phyloP scores from a whole-genome alignment of 2,113 vertebrate genomes.

The Fregata magnificens region DNA sequence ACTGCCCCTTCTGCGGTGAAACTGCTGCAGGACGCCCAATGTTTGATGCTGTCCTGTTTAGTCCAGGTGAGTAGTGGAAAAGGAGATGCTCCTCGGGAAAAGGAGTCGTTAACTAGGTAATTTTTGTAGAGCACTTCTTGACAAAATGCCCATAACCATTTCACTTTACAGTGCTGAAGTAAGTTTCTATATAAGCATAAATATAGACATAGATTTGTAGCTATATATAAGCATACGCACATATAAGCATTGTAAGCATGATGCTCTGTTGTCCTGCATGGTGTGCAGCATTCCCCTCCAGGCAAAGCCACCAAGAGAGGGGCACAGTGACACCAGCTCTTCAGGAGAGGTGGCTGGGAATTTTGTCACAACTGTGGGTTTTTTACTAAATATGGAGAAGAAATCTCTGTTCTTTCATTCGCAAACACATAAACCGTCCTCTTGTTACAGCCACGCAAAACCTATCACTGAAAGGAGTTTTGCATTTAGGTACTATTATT shows the following conservation, averaged over 20 bases:
- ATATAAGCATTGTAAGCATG: neutral
- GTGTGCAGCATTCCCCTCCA: neutral
- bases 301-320: neutral
- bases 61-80: neutral
- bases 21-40: neutral
- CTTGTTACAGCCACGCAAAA: neutral
- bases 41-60: neutral
- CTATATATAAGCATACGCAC: neutral
- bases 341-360: neutral
- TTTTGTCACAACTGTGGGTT: neutral
- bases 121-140: neutral
- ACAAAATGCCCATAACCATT: neutral
- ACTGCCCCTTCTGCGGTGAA: neutral
- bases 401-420: neutral
- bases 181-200: neutral
- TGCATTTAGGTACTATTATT: neutral
- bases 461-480: neutral
- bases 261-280: neutral
- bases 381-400: neutral
- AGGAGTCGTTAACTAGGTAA: neutral
- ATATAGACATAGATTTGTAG: neutral
- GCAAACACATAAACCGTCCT: too few species aligned
- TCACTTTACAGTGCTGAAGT: too few species aligned
- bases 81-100: neutral
- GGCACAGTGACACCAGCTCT: too few species aligned